A percentile compares a stretch with the other conserved stretches of the same genome.
These are phyloP conservation scores for Proterorhinus semilunaris DNA, from an alignment of 2,113 vertebrate species.

Conservation along the genomic window DNA sequence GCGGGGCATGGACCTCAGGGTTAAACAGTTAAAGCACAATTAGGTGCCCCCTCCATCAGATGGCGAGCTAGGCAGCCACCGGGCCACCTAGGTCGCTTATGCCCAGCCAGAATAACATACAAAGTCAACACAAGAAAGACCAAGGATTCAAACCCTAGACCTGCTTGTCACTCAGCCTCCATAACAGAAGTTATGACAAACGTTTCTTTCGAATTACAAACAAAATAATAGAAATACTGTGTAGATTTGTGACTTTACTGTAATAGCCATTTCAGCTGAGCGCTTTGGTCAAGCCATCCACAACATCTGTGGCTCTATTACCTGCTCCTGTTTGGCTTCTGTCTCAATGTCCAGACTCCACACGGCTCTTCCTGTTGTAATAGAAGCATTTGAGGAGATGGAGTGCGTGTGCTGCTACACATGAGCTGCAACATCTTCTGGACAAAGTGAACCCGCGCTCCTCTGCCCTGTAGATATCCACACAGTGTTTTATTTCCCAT, in stretches of 20 bases:
- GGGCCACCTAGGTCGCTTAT: too few relatives aligned
- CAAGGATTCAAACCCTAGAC: too few relatives aligned
- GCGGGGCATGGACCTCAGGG: too few relatives aligned
- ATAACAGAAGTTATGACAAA: too few relatives aligned
- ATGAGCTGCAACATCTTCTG: constrained; percentile 10
- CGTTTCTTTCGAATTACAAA: too few relatives aligned
- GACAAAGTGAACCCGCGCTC: neutral
- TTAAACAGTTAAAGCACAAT: too few relatives aligned
- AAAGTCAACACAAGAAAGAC: too few relatives aligned
- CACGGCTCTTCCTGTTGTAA: neutral
- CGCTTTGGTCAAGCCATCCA: neutral
- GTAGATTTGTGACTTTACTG: neutral
- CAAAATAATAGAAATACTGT: too few relatives aligned
- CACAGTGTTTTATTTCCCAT: constrained; percentile 23
- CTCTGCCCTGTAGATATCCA: constrained; percentile 9
- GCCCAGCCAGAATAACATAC: too few relatives aligned
- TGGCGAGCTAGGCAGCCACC: too few relatives aligned
- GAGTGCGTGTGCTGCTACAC: constrained; percentile 12
- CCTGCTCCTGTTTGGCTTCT: neutral
- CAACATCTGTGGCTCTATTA: neutral
- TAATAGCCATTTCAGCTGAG: neutral
- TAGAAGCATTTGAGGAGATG: neutral
- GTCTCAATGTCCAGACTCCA: neutral
- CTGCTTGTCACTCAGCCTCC: too few relatives aligned
- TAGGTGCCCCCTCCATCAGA: too few relatives aligned